phyloP scores from a whole-genome alignment of 2,113 vertebrate species.

The Sarotherodon lohbergeri region DNA sequence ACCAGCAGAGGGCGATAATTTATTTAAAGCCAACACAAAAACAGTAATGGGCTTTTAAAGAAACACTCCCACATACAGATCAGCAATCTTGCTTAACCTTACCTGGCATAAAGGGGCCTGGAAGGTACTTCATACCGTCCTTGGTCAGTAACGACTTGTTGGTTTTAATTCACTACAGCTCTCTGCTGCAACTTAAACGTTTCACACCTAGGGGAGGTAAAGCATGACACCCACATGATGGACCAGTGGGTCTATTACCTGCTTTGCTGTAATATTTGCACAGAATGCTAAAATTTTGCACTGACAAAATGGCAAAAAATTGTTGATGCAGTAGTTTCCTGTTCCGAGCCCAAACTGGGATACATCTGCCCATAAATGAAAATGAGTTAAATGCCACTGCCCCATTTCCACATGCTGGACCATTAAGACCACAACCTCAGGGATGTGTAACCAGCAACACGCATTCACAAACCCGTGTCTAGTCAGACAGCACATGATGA shows the following conservation, averaged over 20 bases:
- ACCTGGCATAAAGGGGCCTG: accelerated
- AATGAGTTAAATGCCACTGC: background rate
- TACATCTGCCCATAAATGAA: background rate
- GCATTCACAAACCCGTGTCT: background rate
- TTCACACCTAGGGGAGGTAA: background rate
- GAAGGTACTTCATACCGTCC: no score
- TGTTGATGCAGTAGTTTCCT: background rate
- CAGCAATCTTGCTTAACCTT: background rate
- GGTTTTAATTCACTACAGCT: accelerated
- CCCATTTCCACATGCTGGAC: background rate
- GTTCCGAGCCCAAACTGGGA: background rate
- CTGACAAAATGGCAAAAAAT: background rate
- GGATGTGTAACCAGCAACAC: background rate
- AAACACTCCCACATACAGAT: background rate
- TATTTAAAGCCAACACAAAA: background rate
- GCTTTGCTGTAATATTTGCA: background rate
- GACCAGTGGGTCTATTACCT: background rate
- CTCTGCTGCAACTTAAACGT: background rate
- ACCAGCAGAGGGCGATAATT: background rate
- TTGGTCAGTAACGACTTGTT: background rate
- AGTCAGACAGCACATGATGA: background rate
- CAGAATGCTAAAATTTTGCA: background rate
- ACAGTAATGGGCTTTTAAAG: background rate
- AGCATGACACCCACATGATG: background rate
- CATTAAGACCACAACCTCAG: background rate